A percentile compares a stretch with the other conserved stretches of the same genome.
These are phyloP conservation scores for Corella eumyota DNA, from an alignment of 23 tunicate species.

Conservation along the genomic window DNA sequence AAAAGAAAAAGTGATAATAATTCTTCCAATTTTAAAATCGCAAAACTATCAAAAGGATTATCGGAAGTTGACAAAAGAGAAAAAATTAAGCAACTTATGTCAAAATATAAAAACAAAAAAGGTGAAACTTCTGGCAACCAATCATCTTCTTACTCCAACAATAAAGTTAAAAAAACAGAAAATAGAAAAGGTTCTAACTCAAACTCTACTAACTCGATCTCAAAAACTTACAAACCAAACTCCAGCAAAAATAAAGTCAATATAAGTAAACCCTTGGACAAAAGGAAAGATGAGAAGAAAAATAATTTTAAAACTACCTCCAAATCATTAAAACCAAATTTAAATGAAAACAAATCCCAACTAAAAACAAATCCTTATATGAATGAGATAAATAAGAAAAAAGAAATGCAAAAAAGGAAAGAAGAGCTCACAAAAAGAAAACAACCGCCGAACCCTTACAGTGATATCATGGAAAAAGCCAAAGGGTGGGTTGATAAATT, in stretches of 20 bases:
- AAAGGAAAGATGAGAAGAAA: not conserved
- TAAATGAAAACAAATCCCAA: too few relatives aligned
- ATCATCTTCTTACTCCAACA: not conserved
- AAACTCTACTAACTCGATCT: not conserved
- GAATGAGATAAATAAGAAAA: constrained; percentile 8
- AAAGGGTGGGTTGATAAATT: constrained; percentile 6
- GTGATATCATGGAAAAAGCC: constrained; percentile 37
- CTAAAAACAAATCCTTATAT: constrained; percentile 15
- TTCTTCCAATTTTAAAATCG: constrained; percentile 35
- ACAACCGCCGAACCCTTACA: constrained; percentile 25
- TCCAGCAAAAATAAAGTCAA: not conserved
- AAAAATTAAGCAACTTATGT: constrained; percentile 61
- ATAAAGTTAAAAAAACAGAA: not conserved
- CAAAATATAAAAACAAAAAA: constrained; percentile 30
- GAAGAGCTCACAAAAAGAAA: constrained; percentile 1
- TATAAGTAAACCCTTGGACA: not conserved
- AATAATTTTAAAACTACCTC: too few relatives aligned
- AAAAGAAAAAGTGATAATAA: constrained; percentile 15
- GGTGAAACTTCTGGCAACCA: not conserved
- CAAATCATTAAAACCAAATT: too few relatives aligned
- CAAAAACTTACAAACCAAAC: not conserved
- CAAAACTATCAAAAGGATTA: constrained; percentile 42
- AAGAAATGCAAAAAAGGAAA: not conserved
- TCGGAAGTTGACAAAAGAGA: constrained; percentile 53
- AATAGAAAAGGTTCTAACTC: not conserved